A percentile compares a stretch with the other conserved stretches of the same genome.
Evolutionary conservation across 2,888 invertebrate species (phyloP).

Genomic region (Horisme vitalbata): DNA sequence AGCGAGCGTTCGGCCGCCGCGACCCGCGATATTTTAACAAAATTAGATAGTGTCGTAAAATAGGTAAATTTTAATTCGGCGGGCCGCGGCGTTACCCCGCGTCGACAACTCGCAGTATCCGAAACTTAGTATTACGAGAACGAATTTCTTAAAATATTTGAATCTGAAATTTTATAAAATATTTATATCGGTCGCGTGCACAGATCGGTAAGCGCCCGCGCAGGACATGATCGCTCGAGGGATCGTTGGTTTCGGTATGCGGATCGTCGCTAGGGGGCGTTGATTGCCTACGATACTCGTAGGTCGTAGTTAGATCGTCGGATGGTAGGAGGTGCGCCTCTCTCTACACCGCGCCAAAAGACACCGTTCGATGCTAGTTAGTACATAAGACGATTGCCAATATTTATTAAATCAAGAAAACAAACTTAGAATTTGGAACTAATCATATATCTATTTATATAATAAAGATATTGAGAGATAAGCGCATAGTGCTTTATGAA

Average conservation of each 20-base stretch:
- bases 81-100: slow-evolving; percentile 31
- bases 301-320: slow-evolving; percentile 52
- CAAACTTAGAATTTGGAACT: slow-evolving; percentile 76
- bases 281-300: slow-evolving; percentile 44
- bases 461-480: slow-evolving; percentile 77
- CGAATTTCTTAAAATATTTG: slow-evolving; percentile 73
- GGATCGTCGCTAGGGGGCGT: slow-evolving; percentile 38
- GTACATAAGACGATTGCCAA: slow-evolving; percentile 78
- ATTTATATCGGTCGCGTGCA: slow-evolving; percentile 69
- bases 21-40: slow-evolving; percentile 24
- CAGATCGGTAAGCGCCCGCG: slow-evolving; percentile 58
- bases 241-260: slow-evolving; percentile 46
- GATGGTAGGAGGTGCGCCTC: slow-evolving; percentile 40
- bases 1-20: slow-evolving; percentile 38
- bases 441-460: slow-evolving; percentile 81
- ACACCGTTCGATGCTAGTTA: slow-evolving; percentile 64
- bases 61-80: slow-evolving; percentile 31
- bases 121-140: slow-evolving; percentile 67
- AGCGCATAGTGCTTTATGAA: slow-evolving; percentile 83
- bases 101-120: slow-evolving; percentile 39
- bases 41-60: slow-evolving; percentile 32
- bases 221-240: slow-evolving; percentile 48
- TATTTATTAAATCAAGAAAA: slow-evolving; percentile 74
- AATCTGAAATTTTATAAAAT: slow-evolving; percentile 71
- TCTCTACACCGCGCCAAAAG: slow-evolving; percentile 23